Evolutionary conservation across 1,140 invertebrate genomes (phyloP), one percentile per base, ranked within the genome.

Genomic region (Drosophila oshimai): DNA sequence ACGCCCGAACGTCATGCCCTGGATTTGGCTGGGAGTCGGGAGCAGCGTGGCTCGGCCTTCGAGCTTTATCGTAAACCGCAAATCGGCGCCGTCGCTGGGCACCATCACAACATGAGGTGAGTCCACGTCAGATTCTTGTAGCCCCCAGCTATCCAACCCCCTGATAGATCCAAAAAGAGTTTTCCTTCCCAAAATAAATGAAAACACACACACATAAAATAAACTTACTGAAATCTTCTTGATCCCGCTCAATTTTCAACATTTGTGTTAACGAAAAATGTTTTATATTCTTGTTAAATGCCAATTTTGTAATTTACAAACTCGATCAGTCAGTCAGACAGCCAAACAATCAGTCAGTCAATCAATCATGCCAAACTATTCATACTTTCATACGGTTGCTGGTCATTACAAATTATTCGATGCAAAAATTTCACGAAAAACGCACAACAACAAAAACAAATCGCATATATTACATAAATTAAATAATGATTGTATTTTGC

Each of bases 1-100:
- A 77, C 87, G 6, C 84, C 90, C 0, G 90, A 91, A 36, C 84
- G 90, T 1, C 87, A 91, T 64, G 91, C 92, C 26, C 79, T 94
- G 24, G 96, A 97, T 91, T 92, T 97, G 74, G 95, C 95, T 4
- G 96, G 96, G 9, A 96, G 96, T 80, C 95, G 96, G 72, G 97
- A 98, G 90, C 96, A 98, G 89, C 92, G 97, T 39, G 97, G 96
- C n/a, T 98, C 97, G 74, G 98, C 98, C 6, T 99, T 99, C 91
- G 97, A 99, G 89, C 92, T 98, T 26, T 99, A 99, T 90, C 95
- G 96, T 76, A 98, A 98, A 91, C 97, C 97, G 12, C 93, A 94
- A 79, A 90, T 91, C 47, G 90, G 90, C 93, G 55, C 93, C 36
- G 64, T 76, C 17, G 81, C 84, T 5, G 90, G 89, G 80, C 90